Evolutionary conservation across 1,140 invertebrate species (phyloP).

Genomic region (Heliconius hermathena): DNA sequence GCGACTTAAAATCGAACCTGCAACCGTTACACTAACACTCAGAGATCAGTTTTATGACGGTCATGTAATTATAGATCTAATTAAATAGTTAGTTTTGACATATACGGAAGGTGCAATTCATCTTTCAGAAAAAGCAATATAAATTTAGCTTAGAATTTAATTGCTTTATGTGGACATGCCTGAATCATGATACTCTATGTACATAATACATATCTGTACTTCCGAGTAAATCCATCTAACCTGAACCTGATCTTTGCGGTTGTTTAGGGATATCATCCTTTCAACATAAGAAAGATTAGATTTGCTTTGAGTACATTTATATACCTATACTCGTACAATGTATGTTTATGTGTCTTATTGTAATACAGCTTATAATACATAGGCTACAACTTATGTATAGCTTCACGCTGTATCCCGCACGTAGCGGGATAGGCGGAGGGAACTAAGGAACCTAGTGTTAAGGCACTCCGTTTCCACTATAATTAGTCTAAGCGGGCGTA

Average conservation of each 20-base stretch:
- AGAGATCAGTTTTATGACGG: too few relatives aligned
- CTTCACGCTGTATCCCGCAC: too few relatives aligned
- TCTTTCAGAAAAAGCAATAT: background rate
- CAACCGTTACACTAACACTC: too few relatives aligned
- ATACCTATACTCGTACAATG: background rate
- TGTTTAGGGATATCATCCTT: background rate
- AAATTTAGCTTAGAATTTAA: background rate
- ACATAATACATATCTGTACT: background rate
- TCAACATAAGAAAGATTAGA: background rate
- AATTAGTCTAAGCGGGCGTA: too few relatives aligned
- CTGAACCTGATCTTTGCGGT: background rate
- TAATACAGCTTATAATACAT: too few relatives aligned
- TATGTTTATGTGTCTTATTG: background rate
- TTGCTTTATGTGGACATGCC: background rate
- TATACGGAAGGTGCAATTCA: background rate
- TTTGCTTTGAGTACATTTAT: background rate
- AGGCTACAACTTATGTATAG: too few relatives aligned
- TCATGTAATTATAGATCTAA: too few relatives aligned
- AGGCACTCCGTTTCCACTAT: too few relatives aligned
- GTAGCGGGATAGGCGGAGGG: too few relatives aligned
- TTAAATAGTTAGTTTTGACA: too few relatives aligned
- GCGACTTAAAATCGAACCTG: too few relatives aligned
- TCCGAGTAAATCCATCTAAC: background rate
- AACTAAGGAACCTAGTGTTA: too few relatives aligned
- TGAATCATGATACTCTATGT: background rate